Base-by-base conservation (phyloP, 1,140 invertebrate species). In the Cydia pomonella region DNA sequence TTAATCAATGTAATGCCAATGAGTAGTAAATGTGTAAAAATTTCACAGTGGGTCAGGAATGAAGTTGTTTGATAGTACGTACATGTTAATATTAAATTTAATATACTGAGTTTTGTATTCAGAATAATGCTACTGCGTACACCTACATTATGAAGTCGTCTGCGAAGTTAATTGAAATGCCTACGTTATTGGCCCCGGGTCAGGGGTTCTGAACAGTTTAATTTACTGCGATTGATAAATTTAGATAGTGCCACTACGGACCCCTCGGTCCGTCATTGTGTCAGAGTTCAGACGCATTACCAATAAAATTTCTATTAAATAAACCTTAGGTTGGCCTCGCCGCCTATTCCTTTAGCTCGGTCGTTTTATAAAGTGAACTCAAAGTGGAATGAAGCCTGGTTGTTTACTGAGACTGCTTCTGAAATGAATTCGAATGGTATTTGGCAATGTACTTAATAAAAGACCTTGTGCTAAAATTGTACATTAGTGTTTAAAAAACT, bases 101-200 rank as follows among this genome's bases (percentile, higher is more conserved):
- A 23, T 59, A 59, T 23, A 59, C n/a, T 59, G 18, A 59, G 2
- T 21, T 59, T 59, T 21, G 53, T 59, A 1, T 59, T 59, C 53
- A 23, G 53, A 21, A 23, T 59, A 12, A 18, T 0, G 9, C 21
- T 6, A 59, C 53, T 23, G 53, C 9, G n/a, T 53, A 47, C 5
- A 44, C 50, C 25, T 72, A 47, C 71, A 44, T 47, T 72, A 73
- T 73, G 41, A 69, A 53, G 72, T 50, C 47, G 38, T 23, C 41
- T 18, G 41, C 50, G 72, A 53, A 53, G 66, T 71, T 86, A 84
- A 87, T 87, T 86, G 84, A 85, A 85, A 85, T 84, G 80, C 83
- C 80, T 77, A 73, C 80, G 66, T 76, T 77, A 82, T 84, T 80
- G 76, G 73, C 82, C 78, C 79, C 80, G 76, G 82, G 80, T 79